These are phyloP conservation scores for Pristionchus fissidentatus DNA, from an alignment of 2,888 invertebrate genomes.

Conservation along the genomic window DNA sequence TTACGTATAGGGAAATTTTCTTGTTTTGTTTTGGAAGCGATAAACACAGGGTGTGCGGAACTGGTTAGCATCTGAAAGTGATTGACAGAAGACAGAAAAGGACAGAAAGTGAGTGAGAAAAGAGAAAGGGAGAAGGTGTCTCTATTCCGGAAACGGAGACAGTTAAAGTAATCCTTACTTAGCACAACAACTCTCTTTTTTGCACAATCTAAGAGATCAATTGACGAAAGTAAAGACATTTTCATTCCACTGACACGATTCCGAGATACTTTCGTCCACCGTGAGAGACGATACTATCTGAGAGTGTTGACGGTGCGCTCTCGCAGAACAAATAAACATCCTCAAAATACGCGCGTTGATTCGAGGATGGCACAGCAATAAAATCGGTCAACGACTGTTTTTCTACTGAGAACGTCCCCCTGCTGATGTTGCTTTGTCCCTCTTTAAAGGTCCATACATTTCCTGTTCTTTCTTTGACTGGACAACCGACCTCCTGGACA, in stretches of 20 bases:
- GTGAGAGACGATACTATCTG: background rate
- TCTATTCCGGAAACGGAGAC: background rate
- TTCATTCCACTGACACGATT: too few relatives aligned
- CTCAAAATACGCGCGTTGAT: background rate
- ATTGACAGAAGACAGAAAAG: background rate
- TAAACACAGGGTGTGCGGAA: background rate
- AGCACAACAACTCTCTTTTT: background rate
- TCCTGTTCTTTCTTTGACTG: background rate
- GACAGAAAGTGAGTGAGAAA: background rate
- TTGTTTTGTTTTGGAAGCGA: slow-evolving; percentile 24
- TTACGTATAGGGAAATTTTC: slow-evolving; percentile 5
- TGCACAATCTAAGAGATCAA: background rate
- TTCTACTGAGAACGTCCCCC: too few relatives aligned
- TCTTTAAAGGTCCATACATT: too few relatives aligned
- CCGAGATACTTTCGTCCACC: too few relatives aligned
- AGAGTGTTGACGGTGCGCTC: background rate
- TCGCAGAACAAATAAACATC: slow-evolving; percentile 30
- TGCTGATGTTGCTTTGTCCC: too few relatives aligned
- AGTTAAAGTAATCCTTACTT: too few relatives aligned
- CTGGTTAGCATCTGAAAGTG: slow-evolving; percentile 2
- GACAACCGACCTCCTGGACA: slow-evolving; percentile 28
- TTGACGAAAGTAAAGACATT: background rate
- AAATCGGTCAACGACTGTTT: background rate
- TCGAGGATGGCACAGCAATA: background rate
- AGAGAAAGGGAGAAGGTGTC: background rate